Percentiles rank a stretch among this genome's conserved stretches.
Evolutionary conservation across 2,797 vertebrate species (phyloP).

Genomic region (Heteromormyrus szaboi): DNA sequence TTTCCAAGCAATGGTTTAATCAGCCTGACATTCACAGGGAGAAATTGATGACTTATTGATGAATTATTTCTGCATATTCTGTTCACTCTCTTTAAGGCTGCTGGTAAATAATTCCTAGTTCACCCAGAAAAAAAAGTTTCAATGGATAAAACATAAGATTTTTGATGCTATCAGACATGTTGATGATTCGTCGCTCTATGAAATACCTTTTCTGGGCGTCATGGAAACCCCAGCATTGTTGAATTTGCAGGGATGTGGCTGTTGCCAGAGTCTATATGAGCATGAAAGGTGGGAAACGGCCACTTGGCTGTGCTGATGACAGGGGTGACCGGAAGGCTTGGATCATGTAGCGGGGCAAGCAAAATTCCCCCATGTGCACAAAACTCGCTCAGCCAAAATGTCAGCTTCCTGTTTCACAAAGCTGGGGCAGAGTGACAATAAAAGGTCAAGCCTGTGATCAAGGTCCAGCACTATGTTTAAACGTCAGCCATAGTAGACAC

Average conservation of each 20-base stretch:
- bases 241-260: background rate
- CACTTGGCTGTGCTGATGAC: background rate
- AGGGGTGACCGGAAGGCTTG: background rate
- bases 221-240: background rate
- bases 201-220: background rate
- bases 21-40: background rate
- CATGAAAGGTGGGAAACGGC: background rate
- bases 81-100: background rate
- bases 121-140: background rate
- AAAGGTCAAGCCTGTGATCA: background rate
- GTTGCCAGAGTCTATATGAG: background rate
- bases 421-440: background rate
- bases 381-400: background rate
- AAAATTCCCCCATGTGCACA: background rate
- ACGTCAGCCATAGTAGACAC: background rate
- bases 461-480: background rate
- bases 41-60: background rate
- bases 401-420: background rate
- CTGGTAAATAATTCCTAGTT: background rate
- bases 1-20: background rate
- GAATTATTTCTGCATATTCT: background rate
- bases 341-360: background rate
- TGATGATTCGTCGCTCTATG: background rate
- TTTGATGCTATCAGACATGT: background rate
- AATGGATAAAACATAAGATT: background rate